phyloP scores from a whole-genome alignment of 2,113 vertebrate genomes.

The Pantherophis guttatus region DNA sequence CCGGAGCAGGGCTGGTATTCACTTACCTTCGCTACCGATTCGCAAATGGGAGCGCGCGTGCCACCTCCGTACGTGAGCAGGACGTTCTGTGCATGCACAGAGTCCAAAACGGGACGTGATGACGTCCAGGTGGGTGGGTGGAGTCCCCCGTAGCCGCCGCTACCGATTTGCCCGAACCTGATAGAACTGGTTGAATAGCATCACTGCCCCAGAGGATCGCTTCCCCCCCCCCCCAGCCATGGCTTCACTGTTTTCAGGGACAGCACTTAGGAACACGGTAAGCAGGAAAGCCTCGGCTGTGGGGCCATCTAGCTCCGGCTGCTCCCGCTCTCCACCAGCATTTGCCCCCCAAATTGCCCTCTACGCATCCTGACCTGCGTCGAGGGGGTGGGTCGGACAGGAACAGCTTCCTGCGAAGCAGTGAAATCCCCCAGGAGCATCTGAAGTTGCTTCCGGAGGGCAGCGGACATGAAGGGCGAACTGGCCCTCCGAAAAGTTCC shows the following conservation, averaged over 20 bases:
- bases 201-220: not conserved
- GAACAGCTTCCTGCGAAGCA: not conserved
- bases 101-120: too few relatives aligned
- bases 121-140: too few relatives aligned
- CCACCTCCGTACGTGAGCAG: accelerated
- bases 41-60: too few relatives aligned
- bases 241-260: not conserved
- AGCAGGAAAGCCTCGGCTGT: not conserved
- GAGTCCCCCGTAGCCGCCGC: too few relatives aligned
- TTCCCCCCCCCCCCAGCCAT: accelerated
- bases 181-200: too few relatives aligned
- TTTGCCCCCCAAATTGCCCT: not conserved
- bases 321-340: not conserved
- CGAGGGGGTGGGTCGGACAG: not conserved
- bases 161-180: too few relatives aligned
- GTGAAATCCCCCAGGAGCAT: not conserved
- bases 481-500: not conserved
- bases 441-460: accelerated
- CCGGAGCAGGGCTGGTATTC: not conserved
- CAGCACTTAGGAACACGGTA: too few relatives aligned
- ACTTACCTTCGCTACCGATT: too few relatives aligned
- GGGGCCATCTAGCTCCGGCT: not conserved
- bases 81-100: too few relatives aligned
- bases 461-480: not conserved
- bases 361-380: not conserved